Evolutionary conservation across 64 coral and sea anemone species (phyloP).

Genomic region (Actinia tenebrosa): DNA sequence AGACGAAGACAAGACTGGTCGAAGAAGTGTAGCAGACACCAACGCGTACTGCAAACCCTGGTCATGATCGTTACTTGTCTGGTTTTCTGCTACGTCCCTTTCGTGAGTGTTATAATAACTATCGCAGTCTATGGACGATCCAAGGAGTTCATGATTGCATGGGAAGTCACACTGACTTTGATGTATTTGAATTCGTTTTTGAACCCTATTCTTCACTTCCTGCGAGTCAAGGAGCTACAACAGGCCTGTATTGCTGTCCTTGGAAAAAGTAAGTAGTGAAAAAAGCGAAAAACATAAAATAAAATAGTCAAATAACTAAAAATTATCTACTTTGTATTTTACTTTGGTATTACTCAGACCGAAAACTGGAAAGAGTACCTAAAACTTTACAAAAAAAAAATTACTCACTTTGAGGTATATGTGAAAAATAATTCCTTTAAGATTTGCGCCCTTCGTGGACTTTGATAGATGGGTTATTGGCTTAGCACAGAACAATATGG

Average conservation of each 20-base stretch:
- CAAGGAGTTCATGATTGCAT: slow-evolving; percentile 12
- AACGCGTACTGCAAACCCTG: slow-evolving; percentile 12
- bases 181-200: slow-evolving; percentile 37
- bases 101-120: not conserved
- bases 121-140: slow-evolving; percentile 30
- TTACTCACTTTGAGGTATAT: too few species aligned
- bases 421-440: too few species aligned
- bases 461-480: too few species aligned
- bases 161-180: slow-evolving; percentile 25
- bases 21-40: not conserved
- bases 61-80: not conserved
- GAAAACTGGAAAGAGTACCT: too few species aligned
- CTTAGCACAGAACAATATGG: too few species aligned
- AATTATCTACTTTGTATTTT: too few species aligned
- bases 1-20: not conserved
- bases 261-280: not conserved
- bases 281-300: too few species aligned
- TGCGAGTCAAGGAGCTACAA: slow-evolving; percentile 14
- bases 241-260: not conserved
- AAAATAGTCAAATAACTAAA: too few species aligned
- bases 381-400: too few species aligned
- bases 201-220: slow-evolving; percentile 31
- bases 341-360: too few species aligned
- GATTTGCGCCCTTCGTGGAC: too few species aligned
- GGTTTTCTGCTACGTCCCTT: slow-evolving; percentile 27